Base-by-base conservation (phyloP, 2,113 vertebrate species). In the Cepphus grylle region DNA sequence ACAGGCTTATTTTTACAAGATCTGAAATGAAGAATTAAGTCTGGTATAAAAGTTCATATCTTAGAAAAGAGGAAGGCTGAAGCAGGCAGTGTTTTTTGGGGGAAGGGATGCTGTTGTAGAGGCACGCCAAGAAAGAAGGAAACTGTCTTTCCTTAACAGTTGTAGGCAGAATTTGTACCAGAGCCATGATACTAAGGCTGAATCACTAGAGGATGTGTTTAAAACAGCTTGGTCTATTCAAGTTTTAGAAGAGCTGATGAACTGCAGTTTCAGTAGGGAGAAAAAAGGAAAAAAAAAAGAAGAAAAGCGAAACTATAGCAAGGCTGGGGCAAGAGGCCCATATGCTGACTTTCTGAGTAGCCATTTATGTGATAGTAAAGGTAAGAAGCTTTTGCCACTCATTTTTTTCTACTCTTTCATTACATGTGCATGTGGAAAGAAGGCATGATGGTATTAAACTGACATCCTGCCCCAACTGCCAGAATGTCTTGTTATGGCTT, bases 151-250 rank as follows among this genome's bases (percentile, higher is more conserved):
- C 90, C 94, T 93, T 97, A 96, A 93, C 96, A 96, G 94, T 96
- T 97, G 96, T 96, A 97, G 96, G 96, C 96, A 97, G 96, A 96
- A 97, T 90, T 97, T 97, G 96, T 97, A 97, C 93, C 93, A 93
- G 87, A 96, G 96, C 96, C 96, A 97, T 95, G 87, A 94, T 95
- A 91, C 96, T 88, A 90, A 95, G 96, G 90, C 96, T 97, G 96
- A 97, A 96, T 97, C 96, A 96, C 96, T 96, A 96, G 87, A 97
- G 96, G 96, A 97, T 97, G 93, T 97, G 96, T 97, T 97, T 97
- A 97, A 97, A 97, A 97, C 96, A 97, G 96, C 96, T 97, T 97
- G 96, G 96, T 97, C 96, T 97, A 97, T 96, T 97, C 96, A 96
- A 96, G 96, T 96, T 94, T 94, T 94, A 95, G 96, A 95, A 97